Evolutionary conservation across 2,888 invertebrate species (phyloP), one percentile per base, ranked within the genome.

Genomic region (Lasioglossum lativentre): DNA sequence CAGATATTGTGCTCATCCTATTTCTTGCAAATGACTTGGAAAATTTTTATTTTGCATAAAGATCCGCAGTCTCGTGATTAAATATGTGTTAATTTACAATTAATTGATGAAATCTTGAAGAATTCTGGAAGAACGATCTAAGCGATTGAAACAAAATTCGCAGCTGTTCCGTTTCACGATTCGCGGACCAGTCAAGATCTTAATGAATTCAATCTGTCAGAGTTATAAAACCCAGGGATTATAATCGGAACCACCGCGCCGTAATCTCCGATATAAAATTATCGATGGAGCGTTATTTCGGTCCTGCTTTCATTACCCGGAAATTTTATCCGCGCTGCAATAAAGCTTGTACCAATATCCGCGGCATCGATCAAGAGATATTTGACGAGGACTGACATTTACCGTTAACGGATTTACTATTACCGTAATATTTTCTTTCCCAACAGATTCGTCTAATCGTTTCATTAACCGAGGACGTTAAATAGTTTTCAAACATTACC

Each of bases 181-280:
- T 73, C 70, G 19, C 6, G 14, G 52, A 30, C 38, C 74, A 38
- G 75, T 80, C 71, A 71, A 70, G 45, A 68, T 70, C 80, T 56
- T 75, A 79, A 88, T 83, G 79, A 85, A 78, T 77, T 79, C 79
- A 83, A 75, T 80, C 84, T 75, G 78, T 84, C 83, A 75, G 83
- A 78, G 88, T 84, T 87, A 81, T 87, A 86, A 87, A 89, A 89
- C 74, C 86, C 82, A 40, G 38, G 84, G 89, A 88, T 89, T 89
- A 89, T 88, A 88, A 89, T 85, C 78, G 74, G 78, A 81, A 81
- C 80, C 74, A 82, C 72, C 80, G 84, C 79, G 66, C 80, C 86
- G 83, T 86, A 84, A 87, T 88, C 85, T 84, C 82, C 86, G 86
- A 89, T 89, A 88, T 82, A 89, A 89, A 89, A 89, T 89, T 88